Conservation (phyloP, 1,140 invertebrate genomes). For the Drosophila takahashii region DNA sequence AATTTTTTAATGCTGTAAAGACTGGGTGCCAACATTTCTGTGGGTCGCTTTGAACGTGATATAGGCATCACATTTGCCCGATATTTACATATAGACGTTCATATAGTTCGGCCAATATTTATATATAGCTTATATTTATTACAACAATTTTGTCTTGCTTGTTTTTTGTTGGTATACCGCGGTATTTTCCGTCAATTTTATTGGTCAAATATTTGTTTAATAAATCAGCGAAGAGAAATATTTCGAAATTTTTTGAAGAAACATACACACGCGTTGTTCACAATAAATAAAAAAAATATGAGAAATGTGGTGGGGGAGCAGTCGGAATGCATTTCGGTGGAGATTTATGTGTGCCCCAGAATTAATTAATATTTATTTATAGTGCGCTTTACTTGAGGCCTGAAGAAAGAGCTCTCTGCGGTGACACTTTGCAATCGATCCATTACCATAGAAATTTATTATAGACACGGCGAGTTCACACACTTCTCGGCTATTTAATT, state of each 20-base stretch:
- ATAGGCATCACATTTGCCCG: conserved; percentile 39
- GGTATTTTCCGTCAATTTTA: conserved; percentile 70
- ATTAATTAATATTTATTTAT: conserved; percentile 80
- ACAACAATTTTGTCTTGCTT: conserved; percentile 32
- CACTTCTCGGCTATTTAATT: conserved; percentile 40
- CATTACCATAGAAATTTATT: conserved; percentile 38
- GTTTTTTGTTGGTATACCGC: conserved; percentile 6
- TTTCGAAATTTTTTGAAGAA: conserved; percentile 29
- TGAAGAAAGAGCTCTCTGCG: conserved; percentile 13
- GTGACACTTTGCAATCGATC: conserved; percentile 70
- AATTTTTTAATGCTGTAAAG: conserved; percentile 55
- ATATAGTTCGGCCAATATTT: conserved; percentile 39
- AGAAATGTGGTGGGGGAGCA: conserved; percentile 23
- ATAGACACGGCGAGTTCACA: conserved; percentile 6
- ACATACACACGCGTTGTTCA: conserved; percentile 15
- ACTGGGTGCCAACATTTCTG: conserved; percentile 58
- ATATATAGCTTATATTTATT: conserved; percentile 55
- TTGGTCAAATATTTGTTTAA: conserved; percentile 72
- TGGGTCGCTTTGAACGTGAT: conserved; percentile 54
- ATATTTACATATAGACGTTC: conserved; percentile 5
- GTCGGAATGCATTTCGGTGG: conserved; percentile 50
- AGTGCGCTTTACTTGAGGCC: conserved; percentile 29
- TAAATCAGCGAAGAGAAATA: conserved; percentile 59
- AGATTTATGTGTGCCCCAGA: conserved; percentile 57
- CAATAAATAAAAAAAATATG: conserved; percentile 57